These are phyloP conservation scores for Gymnocypris eckloni DNA, from an alignment of 2,797 vertebrate species.

Conservation along the genomic window DNA sequence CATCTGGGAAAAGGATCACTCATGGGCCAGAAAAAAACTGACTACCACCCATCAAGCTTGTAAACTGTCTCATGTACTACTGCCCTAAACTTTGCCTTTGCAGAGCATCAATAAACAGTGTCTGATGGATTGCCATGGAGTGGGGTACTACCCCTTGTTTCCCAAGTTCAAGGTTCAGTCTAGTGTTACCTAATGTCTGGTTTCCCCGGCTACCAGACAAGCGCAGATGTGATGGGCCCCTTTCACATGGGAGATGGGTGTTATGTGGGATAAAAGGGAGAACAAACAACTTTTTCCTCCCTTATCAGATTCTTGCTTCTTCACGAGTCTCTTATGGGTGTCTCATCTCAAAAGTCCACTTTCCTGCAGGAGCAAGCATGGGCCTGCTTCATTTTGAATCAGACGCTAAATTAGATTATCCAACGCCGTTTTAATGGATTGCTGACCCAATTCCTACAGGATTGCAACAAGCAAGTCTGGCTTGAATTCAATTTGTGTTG, in stretches of 20 bases:
- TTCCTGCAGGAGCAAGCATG: conserved; percentile 75
- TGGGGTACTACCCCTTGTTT: conserved; percentile 69
- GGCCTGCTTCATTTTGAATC: conserved; percentile 93
- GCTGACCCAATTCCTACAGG: conserved; percentile 95
- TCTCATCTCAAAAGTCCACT: conserved; percentile 60
- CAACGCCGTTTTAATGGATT: conserved; percentile 99
- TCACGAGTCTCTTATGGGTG: conserved; percentile 17
- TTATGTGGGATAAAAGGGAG: conserved; percentile 18
- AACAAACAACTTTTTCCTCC: conserved; percentile 86
- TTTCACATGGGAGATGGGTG: conserved; percentile 68
- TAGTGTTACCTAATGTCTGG: conserved; percentile 93
- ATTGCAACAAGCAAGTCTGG: conserved; percentile 88
- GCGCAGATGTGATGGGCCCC: conserved; percentile 86
- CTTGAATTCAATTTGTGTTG: conserved; percentile 85
- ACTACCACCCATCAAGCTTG: conserved; percentile 29
- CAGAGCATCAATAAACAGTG: conserved; percentile 36
- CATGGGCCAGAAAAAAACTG: conserved; percentile 44
- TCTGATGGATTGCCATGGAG: conserved; percentile 43
- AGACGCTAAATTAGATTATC: conserved; percentile 98
- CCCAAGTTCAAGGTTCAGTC: conserved; percentile 88
- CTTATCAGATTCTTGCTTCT: conserved; percentile 76
- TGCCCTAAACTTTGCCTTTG: conserved; percentile 31
- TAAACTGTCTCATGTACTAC: conserved; percentile 24
- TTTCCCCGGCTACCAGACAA: conserved; percentile 91
- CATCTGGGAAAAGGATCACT: conserved; percentile 37